Base-by-base conservation (phyloP, 2,797 vertebrate species). In the Melopsittacus undulatus region DNA sequence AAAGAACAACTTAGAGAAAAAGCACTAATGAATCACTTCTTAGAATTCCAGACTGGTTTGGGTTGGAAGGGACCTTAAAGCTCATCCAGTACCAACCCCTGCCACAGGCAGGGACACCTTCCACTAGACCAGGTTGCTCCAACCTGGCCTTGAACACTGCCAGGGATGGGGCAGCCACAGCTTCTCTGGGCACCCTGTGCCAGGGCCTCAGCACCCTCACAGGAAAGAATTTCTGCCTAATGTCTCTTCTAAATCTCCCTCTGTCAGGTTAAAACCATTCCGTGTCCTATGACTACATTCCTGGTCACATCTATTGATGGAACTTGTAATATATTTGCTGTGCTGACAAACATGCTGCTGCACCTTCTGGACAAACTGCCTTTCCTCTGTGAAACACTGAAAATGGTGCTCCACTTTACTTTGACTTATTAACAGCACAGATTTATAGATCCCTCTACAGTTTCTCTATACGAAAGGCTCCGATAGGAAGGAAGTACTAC, bases 361-460 rank as follows among this genome's bases (percentile, higher is more conserved):
- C 64, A 57, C 10, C 67, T 61, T 45, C 73, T 27, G 36, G 46
- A 52, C n/a, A 79, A 66, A 21, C 30, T 13, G 32, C 32, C 7
- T 49, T 21, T 17, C 6, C 10, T 52, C 32, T 72, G 17, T 49
- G 43, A 52, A 72, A 32, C 43, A 13, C 19, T 4, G 7, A 45
- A 7, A 6, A 3, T 2, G 2, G 11, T 5, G 24, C 10, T 57
- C 21, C 7, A 2, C 9, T 68, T 48, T 7, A 54, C 11, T 54
- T 43, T 38, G 23, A 23, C 2, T 34, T 32, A 32, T 16, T 21
- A 43, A 48, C 9, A 17, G 32, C n/a, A 22, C 0, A 9, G 51
- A 20, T 54, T 61, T 26, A 49, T 23, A 61, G 32, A 51, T n/a
- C 30, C 27, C 38, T 40, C 34, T 15, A 26, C 11, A 20, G 18